Percentiles rank a stretch among this genome's conserved stretches.
Evolutionary conservation across 2,888 invertebrate genomes (phyloP).

Genomic region (Dolichomitus sp.): DNA sequence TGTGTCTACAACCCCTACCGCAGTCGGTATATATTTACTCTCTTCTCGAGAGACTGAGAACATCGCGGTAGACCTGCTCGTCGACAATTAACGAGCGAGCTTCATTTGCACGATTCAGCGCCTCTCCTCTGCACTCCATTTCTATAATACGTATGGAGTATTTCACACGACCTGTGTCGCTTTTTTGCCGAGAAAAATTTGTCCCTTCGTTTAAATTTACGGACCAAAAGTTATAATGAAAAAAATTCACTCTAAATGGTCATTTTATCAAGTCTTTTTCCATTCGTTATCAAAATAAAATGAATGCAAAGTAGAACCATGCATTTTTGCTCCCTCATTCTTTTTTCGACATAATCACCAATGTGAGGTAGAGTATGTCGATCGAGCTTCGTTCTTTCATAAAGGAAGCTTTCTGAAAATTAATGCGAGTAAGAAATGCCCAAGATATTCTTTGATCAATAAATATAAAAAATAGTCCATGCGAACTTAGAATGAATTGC

Average conservation of each 20-base stretch:
- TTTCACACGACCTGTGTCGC: background rate
- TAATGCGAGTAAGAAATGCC: too few relatives aligned
- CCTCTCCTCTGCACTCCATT: conserved; percentile 24
- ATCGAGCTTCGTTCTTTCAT: too few relatives aligned
- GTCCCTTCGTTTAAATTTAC: background rate
- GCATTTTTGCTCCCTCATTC: too few relatives aligned
- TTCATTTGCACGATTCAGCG: conserved; percentile 65
- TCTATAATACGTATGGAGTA: conserved; percentile 2
- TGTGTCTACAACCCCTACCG: conserved; percentile 33
- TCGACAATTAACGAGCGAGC: conserved; percentile 68
- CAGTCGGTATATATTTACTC: conserved; percentile 58
- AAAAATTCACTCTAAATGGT: background rate
- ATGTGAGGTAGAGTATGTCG: too few relatives aligned
- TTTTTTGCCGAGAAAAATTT: background rate
- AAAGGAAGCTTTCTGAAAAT: too few relatives aligned
- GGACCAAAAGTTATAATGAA: background rate
- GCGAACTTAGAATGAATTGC: too few relatives aligned
- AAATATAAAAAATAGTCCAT: too few relatives aligned
- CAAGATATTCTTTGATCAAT: too few relatives aligned
- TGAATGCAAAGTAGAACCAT: too few relatives aligned
- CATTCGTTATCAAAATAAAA: background rate
- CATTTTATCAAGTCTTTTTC: background rate
- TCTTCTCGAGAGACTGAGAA: conserved; percentile 47
- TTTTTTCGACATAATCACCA: too few relatives aligned
- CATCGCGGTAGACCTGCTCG: conserved; percentile 56